Evolutionary conservation across 2,888 invertebrate species (phyloP).

Genomic region (Archaeoteleia sp.): DNA sequence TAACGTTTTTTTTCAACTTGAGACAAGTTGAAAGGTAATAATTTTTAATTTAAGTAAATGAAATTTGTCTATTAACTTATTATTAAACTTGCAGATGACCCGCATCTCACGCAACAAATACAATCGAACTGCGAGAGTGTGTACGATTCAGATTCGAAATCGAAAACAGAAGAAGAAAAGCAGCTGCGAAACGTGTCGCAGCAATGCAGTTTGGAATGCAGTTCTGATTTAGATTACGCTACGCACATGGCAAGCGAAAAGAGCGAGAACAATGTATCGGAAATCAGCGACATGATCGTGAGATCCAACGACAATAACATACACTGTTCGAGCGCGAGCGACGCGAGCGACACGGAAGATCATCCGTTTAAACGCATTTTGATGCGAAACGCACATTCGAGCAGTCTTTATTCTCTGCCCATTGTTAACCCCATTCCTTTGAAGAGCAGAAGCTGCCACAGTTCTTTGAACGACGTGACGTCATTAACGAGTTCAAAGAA

Average conservation of each 20-base stretch:
- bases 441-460: constrained; percentile 61
- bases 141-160: constrained; percentile 65
- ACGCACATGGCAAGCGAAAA: constrained; percentile 69
- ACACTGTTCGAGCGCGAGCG: constrained; percentile 57
- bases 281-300: constrained; percentile 64
- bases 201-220: constrained; percentile 83
- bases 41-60: too few species aligned
- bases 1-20: too few species aligned
- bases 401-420: constrained; percentile 65
- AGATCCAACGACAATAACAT: constrained; percentile 44
- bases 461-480: constrained; percentile 67
- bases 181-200: constrained; percentile 82
- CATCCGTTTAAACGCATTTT: constrained; percentile 41
- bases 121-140: constrained; percentile 53
- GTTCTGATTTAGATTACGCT: constrained; percentile 76
- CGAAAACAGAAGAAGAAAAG: constrained; percentile 65
- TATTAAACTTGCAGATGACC: too few species aligned
- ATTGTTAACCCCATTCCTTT: constrained; percentile 52
- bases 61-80: too few species aligned
- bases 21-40: too few species aligned
- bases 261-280: constrained; percentile 70
- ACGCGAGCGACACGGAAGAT: constrained; percentile 52
- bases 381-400: constrained; percentile 63
- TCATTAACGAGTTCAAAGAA: constrained; percentile 63
- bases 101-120: constrained; percentile 44